Evolutionary conservation across 1,140 invertebrate genomes (phyloP), one percentile per base, ranked within the genome.

Genomic region (Tetragnatha versicolor): DNA sequence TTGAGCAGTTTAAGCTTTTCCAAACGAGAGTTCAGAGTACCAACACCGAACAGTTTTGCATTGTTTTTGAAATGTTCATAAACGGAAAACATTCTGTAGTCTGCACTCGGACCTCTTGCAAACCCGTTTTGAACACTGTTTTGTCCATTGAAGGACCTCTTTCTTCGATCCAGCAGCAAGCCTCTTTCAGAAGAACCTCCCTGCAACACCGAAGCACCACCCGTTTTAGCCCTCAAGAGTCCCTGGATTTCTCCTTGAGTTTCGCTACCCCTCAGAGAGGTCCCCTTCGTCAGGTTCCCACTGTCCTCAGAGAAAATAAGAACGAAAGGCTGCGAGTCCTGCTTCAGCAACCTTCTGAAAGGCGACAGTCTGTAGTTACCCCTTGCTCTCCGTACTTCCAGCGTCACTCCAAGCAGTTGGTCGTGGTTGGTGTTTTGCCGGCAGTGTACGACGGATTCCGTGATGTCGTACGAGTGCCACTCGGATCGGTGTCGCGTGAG

Each of bases 391-490:
- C 31, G 61, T 17, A 61, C 31, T 33, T 75, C 55, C 2, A 75
- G 39, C 7, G 58, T 75, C n/a, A 63, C 33, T 9, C 72, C 72
- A 10, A 75, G 29, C 3, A 75, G 42, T 9, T 51, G 37, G 20
- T 75, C 58, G n/a, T 37, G 14, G 27, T 49, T 63, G 22, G 35
- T 75, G 5, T 27, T 22, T 4, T 49, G 37, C 20, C 72, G 31
- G 27, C 72, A 75, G 17, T 33, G 20, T 4, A 75, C 39, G 12
- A 75, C 72, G 3, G 72, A 75, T 33, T 63, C 45, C 25, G 72
- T 49, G 17, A 75, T 75, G 25, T 75, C 72, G 29, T 75, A 63
- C 10, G 72, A 60, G 10, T 75, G 72, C 72, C 72, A 75, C 25
- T 75, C 55, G 2, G 72, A 37, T 37, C 37, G 45, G 10, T 51